Conservation (phyloP, 1,140 invertebrate species). For the Danaus melanippus region DNA sequence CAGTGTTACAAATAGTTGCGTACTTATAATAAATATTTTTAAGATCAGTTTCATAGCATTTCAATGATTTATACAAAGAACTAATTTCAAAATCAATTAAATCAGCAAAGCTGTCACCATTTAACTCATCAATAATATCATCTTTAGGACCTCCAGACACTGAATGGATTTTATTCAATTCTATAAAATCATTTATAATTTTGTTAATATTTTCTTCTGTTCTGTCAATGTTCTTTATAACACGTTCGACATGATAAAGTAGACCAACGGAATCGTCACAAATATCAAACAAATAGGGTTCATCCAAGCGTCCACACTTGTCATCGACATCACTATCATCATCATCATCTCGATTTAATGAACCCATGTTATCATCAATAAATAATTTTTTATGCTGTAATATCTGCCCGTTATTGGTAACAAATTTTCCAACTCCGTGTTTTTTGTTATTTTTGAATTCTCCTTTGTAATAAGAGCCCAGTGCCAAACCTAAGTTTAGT, state of each 20-base stretch:
- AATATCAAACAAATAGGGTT: slow-evolving; percentile 48
- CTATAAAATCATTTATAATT: slow-evolving; percentile 46
- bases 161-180: slow-evolving; percentile 35
- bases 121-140: slow-evolving; percentile 15
- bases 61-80: slow-evolving; percentile 55
- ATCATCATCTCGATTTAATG: slow-evolving; percentile 19
- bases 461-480: slow-evolving; percentile 71
- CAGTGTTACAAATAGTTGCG: slow-evolving; percentile 57
- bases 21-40: slow-evolving; percentile 68
- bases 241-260: slow-evolving; percentile 49
- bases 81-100: slow-evolving; percentile 58
- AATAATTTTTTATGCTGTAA: slow-evolving; percentile 68
- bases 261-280: slow-evolving; percentile 44
- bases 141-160: slow-evolving; percentile 19
- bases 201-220: slow-evolving; percentile 30
- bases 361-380: slow-evolving; percentile 60
- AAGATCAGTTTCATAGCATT: slow-evolving; percentile 59
- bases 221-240: slow-evolving; percentile 48
- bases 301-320: slow-evolving; percentile 22
- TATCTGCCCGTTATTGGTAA: slow-evolving; percentile 72
- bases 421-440: slow-evolving; percentile 69
- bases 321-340: slow-evolving; percentile 16
- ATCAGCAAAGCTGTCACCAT: slow-evolving; percentile 26
- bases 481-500: slow-evolving; percentile 66
- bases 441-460: slow-evolving; percentile 73